Base-by-base conservation (phyloP, 1,140 invertebrate genomes). In the Drosophila albomicans region DNA sequence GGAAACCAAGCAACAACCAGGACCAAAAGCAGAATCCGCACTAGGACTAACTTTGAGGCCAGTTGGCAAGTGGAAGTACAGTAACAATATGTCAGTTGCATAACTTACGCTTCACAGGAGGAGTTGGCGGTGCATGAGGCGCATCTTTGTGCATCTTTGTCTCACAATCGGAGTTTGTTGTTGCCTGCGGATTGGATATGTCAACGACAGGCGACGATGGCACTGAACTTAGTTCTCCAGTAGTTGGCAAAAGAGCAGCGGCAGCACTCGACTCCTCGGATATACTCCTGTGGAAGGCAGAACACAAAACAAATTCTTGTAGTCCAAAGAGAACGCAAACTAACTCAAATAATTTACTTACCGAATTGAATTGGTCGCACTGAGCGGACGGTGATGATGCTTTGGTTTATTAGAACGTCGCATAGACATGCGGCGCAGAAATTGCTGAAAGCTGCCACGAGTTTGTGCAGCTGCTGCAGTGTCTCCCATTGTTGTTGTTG, bases 341-440 rank as follows among this genome's bases (percentile, higher is more conserved):
- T 20, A 70, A 30, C 32, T 63, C 16, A 52, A 64, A 64, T 48
- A 28, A 35, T 52, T 57, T 38, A 82, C 74, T 85, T 59, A 92
- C 90, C 80, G 28, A 48, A 92, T 91, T 8, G 91, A 92, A 62
- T 91, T 92, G 15, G 90, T 76, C 11, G 71, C 84, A 20, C 85
- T 92, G 3, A 91, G 45, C 1, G 91, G 84, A 2, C 80, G 85
- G 56, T 82, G 81, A 52, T 87, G 91, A 28, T 59, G 76, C 30
- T 89, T 86, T 3, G 78, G 78, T 41, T 87, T 90, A 54, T 91
- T 91, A 5, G 91, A 89, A 32, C 87, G 86, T 5, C 91, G 75
- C 80, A 91, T 92, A 15, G 92, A 92, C 92, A 92, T 92, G 52
- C 92, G 78, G 48, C 91, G 66, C 49, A 92, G 59, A 67, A 92